A percentile compares a stretch with the other conserved stretches of the same genome.
phyloP scores from a whole-genome alignment of 2,797 vertebrate species.

The Natrix natrix region DNA sequence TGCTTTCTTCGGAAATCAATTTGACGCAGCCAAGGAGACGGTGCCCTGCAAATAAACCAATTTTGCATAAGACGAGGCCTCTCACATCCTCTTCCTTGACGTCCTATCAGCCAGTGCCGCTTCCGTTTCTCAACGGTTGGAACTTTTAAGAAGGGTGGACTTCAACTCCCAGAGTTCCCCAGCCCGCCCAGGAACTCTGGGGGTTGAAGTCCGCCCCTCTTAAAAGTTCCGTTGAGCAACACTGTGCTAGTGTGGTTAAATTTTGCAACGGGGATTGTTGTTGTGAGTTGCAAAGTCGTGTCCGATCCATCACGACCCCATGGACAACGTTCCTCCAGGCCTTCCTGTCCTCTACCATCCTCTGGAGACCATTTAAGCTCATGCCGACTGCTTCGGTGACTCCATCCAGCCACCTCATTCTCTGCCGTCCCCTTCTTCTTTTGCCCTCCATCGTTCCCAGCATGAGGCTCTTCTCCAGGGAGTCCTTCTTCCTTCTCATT shows the following conservation, averaged over 20 bases:
- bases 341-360: too few species aligned
- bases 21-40: background rate
- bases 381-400: too few species aligned
- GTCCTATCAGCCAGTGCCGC: background rate
- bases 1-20: background rate
- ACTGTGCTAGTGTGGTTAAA: background rate
- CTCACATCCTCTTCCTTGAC: background rate
- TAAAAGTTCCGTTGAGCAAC: background rate
- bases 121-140: background rate
- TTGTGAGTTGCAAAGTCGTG: too few species aligned
- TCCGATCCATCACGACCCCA: too few species aligned
- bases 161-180: background rate
- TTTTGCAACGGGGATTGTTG: background rate
- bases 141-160: background rate
- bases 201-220: background rate
- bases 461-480: too few species aligned
- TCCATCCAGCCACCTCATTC: too few species aligned
- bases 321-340: too few species aligned
- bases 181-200: background rate
- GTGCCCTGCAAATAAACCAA: background rate
- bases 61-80: background rate
- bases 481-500: too few species aligned
- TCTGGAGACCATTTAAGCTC: too few species aligned
- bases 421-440: too few species aligned
- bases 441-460: too few species aligned